Evolutionary conservation across 2,797 vertebrate species (phyloP).

Genomic region (Decapterus maruadsi): DNA sequence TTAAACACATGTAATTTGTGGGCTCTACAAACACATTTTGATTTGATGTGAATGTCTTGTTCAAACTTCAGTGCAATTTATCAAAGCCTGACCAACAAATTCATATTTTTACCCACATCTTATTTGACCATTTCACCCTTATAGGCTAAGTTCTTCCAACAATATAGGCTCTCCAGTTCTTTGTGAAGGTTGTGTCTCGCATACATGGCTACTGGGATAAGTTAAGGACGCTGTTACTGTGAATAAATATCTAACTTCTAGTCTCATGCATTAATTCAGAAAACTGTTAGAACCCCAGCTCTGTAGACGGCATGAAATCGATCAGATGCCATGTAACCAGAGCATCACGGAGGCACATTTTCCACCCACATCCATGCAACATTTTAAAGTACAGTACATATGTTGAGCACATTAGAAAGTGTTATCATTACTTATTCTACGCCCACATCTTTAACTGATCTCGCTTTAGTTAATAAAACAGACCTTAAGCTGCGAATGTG

Average conservation of each 20-base stretch:
- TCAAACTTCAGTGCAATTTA: too few species aligned
- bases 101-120: too few species aligned
- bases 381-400: neutral
- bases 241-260: neutral
- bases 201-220: neutral
- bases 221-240: neutral
- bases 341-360: neutral
- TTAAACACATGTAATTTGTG: too few species aligned
- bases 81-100: too few species aligned
- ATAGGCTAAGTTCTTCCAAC: too few species aligned
- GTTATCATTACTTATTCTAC: slow-evolving; percentile 8
- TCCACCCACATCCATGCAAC: neutral
- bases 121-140: too few species aligned
- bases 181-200: neutral
- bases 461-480: slow-evolving; percentile 12
- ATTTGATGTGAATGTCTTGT: too few species aligned
- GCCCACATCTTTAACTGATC: slow-evolving; percentile 16
- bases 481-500: slow-evolving; percentile 30
- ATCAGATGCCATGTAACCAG: neutral
- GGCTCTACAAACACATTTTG: too few species aligned
- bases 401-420: slow-evolving; percentile 5
- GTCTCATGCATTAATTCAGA: neutral
- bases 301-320: neutral
- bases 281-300: neutral
- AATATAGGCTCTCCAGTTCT: neutral